These are phyloP conservation scores for Panagrolaimus sp. DNA, from an alignment of 1,140 invertebrate genomes.

Conservation along the genomic window DNA sequence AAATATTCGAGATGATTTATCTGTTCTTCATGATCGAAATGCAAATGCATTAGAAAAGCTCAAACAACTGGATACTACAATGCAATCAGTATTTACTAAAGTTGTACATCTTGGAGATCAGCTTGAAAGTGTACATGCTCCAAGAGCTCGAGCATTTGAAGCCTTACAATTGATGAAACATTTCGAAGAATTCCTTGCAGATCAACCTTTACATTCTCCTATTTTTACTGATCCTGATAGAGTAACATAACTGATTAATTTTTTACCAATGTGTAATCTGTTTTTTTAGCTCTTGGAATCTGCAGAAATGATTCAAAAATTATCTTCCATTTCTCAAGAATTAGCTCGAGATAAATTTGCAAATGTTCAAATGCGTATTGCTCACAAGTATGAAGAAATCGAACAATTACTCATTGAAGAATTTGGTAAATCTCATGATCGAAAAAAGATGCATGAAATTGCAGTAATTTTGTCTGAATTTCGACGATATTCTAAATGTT, in stretches of 20 bases:
- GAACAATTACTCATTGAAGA: conserved; percentile 87
- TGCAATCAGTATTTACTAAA: conserved; percentile 91
- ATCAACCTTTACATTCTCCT: conserved; percentile 76
- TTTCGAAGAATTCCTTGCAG: conserved; percentile 82
- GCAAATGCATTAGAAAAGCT: conserved; percentile 50
- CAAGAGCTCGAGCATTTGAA: conserved; percentile 83
- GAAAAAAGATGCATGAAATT: conserved; percentile 82
- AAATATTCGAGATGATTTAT: background rate
- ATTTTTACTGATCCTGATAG: conserved; percentile 79
- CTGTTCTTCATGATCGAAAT: conserved; percentile 46
- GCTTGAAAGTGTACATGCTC: conserved; percentile 89
- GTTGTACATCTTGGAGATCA: conserved; percentile 95
- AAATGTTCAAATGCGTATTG: conserved; percentile 51
- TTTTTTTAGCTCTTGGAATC: conserved; percentile 76
- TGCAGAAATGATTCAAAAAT: conserved; percentile 95
- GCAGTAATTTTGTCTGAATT: conserved; percentile 86
- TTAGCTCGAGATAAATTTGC: conserved; percentile 64
- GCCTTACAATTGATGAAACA: conserved; percentile 87
- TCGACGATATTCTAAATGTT: conserved; percentile 85
- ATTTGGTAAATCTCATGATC: conserved; percentile 82
- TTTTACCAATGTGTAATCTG: conserved; percentile 23
- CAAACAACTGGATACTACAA: conserved; percentile 80
- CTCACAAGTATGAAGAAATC: conserved; percentile 76
- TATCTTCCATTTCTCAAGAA: conserved; percentile 90
- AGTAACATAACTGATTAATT: conserved; percentile 62